Percentiles rank a stretch among this genome's conserved stretches.
Evolutionary conservation across 2,888 invertebrate species (phyloP).

Genomic region (Eristalinus aeneus): DNA sequence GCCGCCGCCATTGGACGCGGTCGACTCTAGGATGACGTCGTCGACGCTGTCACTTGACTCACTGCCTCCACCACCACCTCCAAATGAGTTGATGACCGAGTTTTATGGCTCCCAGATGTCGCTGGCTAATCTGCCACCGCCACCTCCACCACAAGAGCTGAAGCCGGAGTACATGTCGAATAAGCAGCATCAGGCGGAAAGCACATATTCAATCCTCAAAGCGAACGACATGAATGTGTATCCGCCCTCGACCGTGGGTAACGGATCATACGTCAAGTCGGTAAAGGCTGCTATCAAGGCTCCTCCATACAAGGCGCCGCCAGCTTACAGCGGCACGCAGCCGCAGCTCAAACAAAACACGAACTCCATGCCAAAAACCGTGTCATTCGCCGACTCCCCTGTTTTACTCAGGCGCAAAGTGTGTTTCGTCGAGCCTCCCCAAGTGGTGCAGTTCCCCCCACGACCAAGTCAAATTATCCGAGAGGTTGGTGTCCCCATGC

Average conservation of each 20-base stretch:
- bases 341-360: slow-evolving; percentile 62
- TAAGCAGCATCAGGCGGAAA: slow-evolving; percentile 55
- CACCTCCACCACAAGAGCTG: slow-evolving; percentile 82
- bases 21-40: slow-evolving; percentile 84
- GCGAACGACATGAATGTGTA: slow-evolving; percentile 64
- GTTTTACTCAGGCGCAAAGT: slow-evolving; percentile 80
- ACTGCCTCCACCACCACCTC: slow-evolving; percentile 89
- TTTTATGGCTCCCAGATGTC: slow-evolving; percentile 86
- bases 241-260: slow-evolving; percentile 50
- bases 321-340: slow-evolving; percentile 77
- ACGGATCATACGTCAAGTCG: slow-evolving; percentile 70
- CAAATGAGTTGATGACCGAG: slow-evolving; percentile 81
- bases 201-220: slow-evolving; percentile 57
- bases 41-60: slow-evolving; percentile 90
- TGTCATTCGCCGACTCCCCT: slow-evolving; percentile 80
- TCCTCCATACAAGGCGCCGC: slow-evolving; percentile 80
- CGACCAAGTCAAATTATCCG: slow-evolving; percentile 72
- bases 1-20: slow-evolving; percentile 82
- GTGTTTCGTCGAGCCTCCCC: slow-evolving; percentile 79
- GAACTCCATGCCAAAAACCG: slow-evolving; percentile 76
- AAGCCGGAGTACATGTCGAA: slow-evolving; percentile 65
- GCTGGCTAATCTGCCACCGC: slow-evolving; percentile 87
- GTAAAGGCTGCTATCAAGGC: slow-evolving; percentile 75
- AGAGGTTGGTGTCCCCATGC: slow-evolving; percentile 82
- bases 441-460: slow-evolving; percentile 74